Evolutionary conservation across 2,113 vertebrate genomes (phyloP), one percentile per base, ranked within the genome.

Genomic region (Oophaga pumilio): DNA sequence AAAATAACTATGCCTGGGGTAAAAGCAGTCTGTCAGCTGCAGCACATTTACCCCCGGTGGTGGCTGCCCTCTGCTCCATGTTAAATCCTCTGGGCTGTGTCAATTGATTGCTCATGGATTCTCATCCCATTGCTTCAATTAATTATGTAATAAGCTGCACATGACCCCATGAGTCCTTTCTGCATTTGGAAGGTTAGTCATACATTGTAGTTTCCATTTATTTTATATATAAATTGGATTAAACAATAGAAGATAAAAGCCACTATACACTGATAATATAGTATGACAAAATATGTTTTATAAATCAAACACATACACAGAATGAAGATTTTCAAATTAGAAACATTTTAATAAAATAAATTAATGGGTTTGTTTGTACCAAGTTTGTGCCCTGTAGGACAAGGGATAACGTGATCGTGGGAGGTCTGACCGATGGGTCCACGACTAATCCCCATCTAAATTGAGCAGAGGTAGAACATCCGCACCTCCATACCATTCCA

Each of bases 31-130:
- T 52, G 76, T 77, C 76, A 53, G 22, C 10, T 24, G 20, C 50
- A 53, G 76, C 1, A 24, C 22, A 22, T 26, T 2, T 53, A 77
- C 50, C 50, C n/a, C 8, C 50, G 1, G 11, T 53, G 50, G 22
- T 56, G 76, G 20, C 20, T 56, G 76, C 76, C 50, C 49, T 56
- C 50, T 53, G n/a, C 53, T 77, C 10, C 14, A 52, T 77, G 76
- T 77, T 56, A 74, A 74, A 50, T 74, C 33, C 76, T 56, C 20
- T 24, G 22, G 76, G 76, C 76, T 15, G 15, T 53, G 5, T 22
- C 49, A 77, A 77, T 77, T 77, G 76, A 77, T 56, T 77, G 76
- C 49, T 77, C 22, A 77, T 77, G 24, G 49, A 53, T 77, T 53
- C 76, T n/a, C 20, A 7, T 56, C 24, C n/a, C 50, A 50, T 53